A percentile compares a stretch with the other conserved stretches of the same genome.
Conservation (phyloP, 2,797 vertebrate genomes). For the Adrianichthys oophorus region DNA sequence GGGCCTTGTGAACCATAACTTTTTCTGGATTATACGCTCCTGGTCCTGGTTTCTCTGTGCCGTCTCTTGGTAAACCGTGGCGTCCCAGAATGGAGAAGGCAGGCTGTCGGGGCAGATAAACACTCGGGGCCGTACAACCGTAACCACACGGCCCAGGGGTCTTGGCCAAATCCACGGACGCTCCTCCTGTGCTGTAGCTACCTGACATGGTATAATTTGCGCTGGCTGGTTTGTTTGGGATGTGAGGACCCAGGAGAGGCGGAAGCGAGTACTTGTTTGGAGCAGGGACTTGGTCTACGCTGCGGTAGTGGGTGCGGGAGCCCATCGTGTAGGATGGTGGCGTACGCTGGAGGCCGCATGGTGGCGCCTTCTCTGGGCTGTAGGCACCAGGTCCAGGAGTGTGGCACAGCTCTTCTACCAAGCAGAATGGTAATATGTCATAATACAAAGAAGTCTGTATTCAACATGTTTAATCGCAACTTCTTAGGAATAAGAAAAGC, state of each 20-base stretch:
- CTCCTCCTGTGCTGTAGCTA: slow-evolving; percentile 60
- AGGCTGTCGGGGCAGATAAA: slow-evolving; percentile 78
- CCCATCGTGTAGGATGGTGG: slow-evolving; percentile 85
- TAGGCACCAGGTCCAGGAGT: slow-evolving; percentile 86
- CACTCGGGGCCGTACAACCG: slow-evolving; percentile 78
- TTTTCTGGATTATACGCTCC: slow-evolving; percentile 84
- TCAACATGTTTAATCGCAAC: neutral
- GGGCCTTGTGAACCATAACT: slow-evolving; percentile 74
- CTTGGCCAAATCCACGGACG: slow-evolving; percentile 77
- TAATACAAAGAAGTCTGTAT: neutral
- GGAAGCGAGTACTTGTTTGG: slow-evolving; percentile 87
- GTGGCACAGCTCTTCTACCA: slow-evolving; percentile 62
- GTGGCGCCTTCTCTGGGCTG: slow-evolving; percentile 79
- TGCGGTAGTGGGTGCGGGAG: slow-evolving; percentile 73
- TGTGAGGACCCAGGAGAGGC: slow-evolving; percentile 78
- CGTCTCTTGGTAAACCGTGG: slow-evolving; percentile 47
- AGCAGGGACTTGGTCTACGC: slow-evolving; percentile 74
- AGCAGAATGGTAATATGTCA: slow-evolving; percentile 34
- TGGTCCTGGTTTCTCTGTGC: slow-evolving; percentile 77
- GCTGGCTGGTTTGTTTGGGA: slow-evolving; percentile 80
- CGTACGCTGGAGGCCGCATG: slow-evolving; percentile 70
- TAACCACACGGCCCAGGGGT: slow-evolving; percentile 85
- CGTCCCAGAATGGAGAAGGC: slow-evolving; percentile 86
- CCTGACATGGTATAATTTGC: slow-evolving; percentile 80
- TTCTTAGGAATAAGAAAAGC: slow-evolving; percentile 11